Percentiles rank a stretch among this genome's conserved stretches.
Evolutionary conservation across 2,113 vertebrate species (phyloP).

Genomic region (Callithrix jacchus): DNA sequence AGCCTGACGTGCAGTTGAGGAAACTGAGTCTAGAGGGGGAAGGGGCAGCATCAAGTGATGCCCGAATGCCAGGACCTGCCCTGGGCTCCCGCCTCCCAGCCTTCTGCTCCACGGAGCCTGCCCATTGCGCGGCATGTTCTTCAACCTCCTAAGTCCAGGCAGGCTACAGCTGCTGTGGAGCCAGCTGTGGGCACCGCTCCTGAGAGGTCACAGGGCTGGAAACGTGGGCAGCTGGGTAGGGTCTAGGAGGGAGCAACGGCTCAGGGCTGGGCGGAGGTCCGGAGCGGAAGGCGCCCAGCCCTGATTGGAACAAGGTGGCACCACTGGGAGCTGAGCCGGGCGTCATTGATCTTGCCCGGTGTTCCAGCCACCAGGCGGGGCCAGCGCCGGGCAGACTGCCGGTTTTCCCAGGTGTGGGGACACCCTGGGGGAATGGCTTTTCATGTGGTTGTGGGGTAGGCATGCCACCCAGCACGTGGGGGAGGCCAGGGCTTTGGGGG

Average conservation of each 20-base stretch:
- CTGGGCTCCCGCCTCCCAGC: accelerated
- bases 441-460: constrained; percentile 72
- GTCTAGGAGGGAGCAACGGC: background rate
- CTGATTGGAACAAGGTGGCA: constrained; percentile 77
- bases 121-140: background rate
- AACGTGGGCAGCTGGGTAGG: constrained; percentile 23
- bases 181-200: background rate
- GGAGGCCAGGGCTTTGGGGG: constrained; percentile 37
- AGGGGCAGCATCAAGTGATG: background rate
- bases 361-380: constrained; percentile 69
- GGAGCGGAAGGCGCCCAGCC: constrained; percentile 59
- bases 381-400: constrained; percentile 66
- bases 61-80: background rate
- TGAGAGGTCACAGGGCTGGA: constrained; percentile 29
- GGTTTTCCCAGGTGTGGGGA: constrained; percentile 75
- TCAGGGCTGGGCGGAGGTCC: constrained; percentile 8
- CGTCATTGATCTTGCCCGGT: constrained; percentile 75
- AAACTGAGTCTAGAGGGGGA: background rate
- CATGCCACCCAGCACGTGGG: constrained; percentile 77
- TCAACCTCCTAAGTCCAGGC: background rate
- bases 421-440: constrained; percentile 70
- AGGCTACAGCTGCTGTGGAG: background rate
- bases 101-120: accelerated
- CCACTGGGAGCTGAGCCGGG: background rate
- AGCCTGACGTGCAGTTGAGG: background rate